A percentile compares a stretch with the other conserved stretches of the same genome.
phyloP scores from a whole-genome alignment of 1,140 invertebrate genomes.

The Philaenus spumarius region DNA sequence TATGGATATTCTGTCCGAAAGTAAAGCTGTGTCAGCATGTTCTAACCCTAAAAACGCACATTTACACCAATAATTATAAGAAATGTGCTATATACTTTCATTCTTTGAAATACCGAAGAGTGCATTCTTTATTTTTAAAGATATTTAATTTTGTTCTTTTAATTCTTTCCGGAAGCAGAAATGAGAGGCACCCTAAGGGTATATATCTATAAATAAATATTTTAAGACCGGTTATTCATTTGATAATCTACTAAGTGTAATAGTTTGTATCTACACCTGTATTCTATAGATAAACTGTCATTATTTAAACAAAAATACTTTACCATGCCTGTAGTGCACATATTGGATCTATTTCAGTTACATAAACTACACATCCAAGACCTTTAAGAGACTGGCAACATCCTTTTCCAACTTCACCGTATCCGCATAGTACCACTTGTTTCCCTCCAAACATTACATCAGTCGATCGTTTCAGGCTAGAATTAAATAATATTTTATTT shows the following conservation, averaged over 20 bases:
- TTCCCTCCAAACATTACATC: conserved; percentile 99
- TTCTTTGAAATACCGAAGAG: too few species aligned
- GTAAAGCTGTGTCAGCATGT: too few species aligned
- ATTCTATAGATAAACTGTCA: neutral
- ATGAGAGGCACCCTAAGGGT: too few species aligned
- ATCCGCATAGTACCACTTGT: conserved; percentile 93
- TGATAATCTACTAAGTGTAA: neutral
- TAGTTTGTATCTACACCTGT: neutral
- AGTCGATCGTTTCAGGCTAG: conserved; percentile 87
- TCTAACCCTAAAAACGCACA: too few species aligned
- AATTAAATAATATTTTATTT: conserved; percentile 24
- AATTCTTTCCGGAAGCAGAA: too few species aligned
- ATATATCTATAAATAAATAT: conserved; percentile 6
- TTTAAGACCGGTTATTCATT: conserved; percentile 6
- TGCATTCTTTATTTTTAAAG: too few species aligned
- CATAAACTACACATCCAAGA: conserved; percentile 87
- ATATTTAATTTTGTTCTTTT: too few species aligned
- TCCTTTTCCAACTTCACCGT: conserved; percentile 97
- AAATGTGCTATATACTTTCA: too few species aligned
- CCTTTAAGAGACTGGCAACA: conserved; percentile 93
- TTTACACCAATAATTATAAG: too few species aligned
- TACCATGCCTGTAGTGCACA: conserved; percentile 94
- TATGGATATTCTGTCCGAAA: too few species aligned
- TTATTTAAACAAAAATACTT: too few species aligned
- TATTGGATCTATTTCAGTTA: conserved; percentile 98